Evolutionary conservation across 2,113 vertebrate genomes (phyloP).

Genomic region (Gracilinanus agilis): DNA sequence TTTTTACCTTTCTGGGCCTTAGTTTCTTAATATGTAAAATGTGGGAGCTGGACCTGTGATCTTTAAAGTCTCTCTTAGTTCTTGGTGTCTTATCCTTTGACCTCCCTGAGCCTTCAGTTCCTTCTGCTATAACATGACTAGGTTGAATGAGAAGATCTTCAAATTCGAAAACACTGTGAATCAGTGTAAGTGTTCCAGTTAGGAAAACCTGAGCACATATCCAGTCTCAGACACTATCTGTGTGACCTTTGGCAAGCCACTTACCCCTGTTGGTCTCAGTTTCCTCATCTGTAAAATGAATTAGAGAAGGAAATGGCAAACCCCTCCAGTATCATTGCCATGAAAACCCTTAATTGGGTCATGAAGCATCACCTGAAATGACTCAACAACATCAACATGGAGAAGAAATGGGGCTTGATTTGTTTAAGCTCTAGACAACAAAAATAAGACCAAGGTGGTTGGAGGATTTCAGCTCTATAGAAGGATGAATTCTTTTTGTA

Average conservation of each 20-base stretch:
- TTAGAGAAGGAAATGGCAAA: too few relatives aligned
- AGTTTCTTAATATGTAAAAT: background rate
- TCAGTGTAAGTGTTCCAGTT: background rate
- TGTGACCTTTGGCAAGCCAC: too few relatives aligned
- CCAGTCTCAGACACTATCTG: too few relatives aligned
- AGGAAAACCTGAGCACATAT: background rate
- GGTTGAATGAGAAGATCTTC: background rate
- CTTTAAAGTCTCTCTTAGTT: background rate
- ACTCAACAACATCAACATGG: too few relatives aligned
- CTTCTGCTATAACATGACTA: background rate
- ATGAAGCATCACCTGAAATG: too few relatives aligned
- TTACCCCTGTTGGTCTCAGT: too few relatives aligned
- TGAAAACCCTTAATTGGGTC: too few relatives aligned
- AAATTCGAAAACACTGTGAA: background rate
- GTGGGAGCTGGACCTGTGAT: background rate
- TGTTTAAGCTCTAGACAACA: background rate
- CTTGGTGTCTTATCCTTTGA: background rate
- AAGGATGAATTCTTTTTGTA: background rate
- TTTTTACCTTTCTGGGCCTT: background rate
- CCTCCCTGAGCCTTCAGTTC: background rate
- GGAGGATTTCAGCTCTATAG: fast-evolving
- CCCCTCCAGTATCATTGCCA: too few relatives aligned
- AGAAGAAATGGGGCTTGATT: background rate
- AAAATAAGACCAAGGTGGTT: background rate
- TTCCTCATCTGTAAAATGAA: too few relatives aligned